Base-by-base conservation (phyloP, 92 coral and sea anemone genomes). In the Phenganax subtilis region DNA sequence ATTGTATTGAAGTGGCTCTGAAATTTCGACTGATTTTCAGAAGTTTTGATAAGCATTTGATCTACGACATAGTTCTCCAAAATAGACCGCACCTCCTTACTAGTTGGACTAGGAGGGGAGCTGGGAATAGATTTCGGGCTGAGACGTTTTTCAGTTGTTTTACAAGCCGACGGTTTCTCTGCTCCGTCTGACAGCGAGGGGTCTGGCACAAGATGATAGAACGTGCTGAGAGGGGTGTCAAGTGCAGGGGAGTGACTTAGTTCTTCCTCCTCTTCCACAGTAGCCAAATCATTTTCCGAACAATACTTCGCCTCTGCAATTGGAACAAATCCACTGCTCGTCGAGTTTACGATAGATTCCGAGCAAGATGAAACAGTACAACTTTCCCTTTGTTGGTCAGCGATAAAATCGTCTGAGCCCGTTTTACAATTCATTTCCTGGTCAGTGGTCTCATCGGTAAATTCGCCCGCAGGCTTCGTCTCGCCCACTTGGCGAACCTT, bases 171-270 rank as follows among this genome's bases (percentile, higher is more conserved):
- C 9, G 74, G 37, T 12, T 47, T 47, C 37, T 51, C 61, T 10
- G 27, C 44, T 53, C 51, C 74, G 29, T 79, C 74, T 10, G 80
- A 57, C 71, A 55, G 14, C 44, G 77, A 63, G 8, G 83, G 69
- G 63, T 63, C 74, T 10, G 99, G 99, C 3, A 96, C 99, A 9
- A 96, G 96, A 72, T 92, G 93, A 80, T 96, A 96, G 84, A 92
- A 96, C 30, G 90, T 83, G 72, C 89, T 92, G 89, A 92, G 85
- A 3, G 99, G 99, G 2, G 99, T 96, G 73, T 90, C 97, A 86
- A 92, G 91, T 55, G 96, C 92, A 54, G 89, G 93, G 30, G 93
- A 90, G 75, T 92, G 86, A n/a, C 90, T 92, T 62, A 89, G 90
- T 52, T 94, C 86, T 12, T 85, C 97, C 44, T 78, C 84, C 31